Evolutionary conservation across 1,140 invertebrate species (phyloP), one percentile per base, ranked within the genome.

Genomic region (Hermetia illucens): DNA sequence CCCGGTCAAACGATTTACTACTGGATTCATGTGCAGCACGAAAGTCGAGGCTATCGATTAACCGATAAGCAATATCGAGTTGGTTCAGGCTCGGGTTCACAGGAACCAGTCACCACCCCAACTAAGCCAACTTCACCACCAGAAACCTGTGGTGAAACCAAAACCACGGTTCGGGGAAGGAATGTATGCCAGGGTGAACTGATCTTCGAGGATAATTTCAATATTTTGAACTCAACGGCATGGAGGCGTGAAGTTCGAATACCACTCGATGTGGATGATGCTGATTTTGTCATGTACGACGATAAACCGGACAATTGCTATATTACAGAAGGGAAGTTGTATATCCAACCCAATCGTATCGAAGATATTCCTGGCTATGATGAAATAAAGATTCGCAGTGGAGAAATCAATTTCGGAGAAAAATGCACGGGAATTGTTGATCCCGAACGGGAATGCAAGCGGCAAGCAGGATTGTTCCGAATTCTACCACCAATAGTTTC

Each of bases 401-500:
- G 34, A 20, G 4, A 20, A 2, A 10, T 20, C 6, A 4, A 35
- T 4, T 4, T 35, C 10, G 34, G 34, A 35, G 51, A n/a, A 46
- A 79, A 75, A 30, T 80, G 77, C 44, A 78, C 77, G 0, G 69
- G 71, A 19, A 43, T 50, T 16, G 21, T 57, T 8, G 61, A 55
- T 37, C 58, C 61, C 2, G 16, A 37, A 1, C 13, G 22, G 0
- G 66, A 73, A 5, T 80, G 77, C 45, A 49, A 45, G 9, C 61
- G 64, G 16, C 42, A 52, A 34, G 65, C 65, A 0, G 40, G 43
- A 3, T 69, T 66, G 1, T 65, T 59, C 3, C 58, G 67, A 13
- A 75, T 79, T 38, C 49, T 79, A 16, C 76, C 76, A 2, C 80
- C 80, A 1, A 59, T 82, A 2, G 58, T 72, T 13, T 81, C 80